A percentile compares a stretch with the other conserved stretches of the same genome.
Conservation (phyloP, 1,140 invertebrate species). For the Ladona fulva region DNA sequence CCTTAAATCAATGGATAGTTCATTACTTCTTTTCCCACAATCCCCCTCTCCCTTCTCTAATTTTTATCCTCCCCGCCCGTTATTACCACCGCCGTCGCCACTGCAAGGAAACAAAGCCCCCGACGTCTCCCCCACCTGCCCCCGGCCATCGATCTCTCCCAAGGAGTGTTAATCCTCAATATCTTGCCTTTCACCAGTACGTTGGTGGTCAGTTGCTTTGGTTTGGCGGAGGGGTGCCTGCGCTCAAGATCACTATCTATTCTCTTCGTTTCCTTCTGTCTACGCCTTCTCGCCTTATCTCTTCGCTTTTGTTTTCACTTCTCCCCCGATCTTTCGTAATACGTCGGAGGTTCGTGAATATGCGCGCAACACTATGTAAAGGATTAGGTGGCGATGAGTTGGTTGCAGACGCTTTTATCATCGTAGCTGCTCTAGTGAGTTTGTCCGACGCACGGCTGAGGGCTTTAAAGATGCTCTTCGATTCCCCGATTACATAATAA, state of each 20-base stretch:
- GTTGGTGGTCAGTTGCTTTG: not conserved
- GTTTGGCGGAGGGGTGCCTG: not conserved
- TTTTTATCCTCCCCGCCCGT: not conserved
- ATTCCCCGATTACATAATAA: too few relatives aligned
- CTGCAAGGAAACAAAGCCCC: not conserved
- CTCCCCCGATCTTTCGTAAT: too few relatives aligned
- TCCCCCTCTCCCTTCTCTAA: not conserved
- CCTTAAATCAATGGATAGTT: slow-evolving; percentile 10
- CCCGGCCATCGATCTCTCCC: not conserved
- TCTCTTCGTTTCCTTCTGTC: not conserved
- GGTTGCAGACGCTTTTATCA: too few relatives aligned
- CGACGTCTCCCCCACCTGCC: not conserved
- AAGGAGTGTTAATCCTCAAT: slow-evolving; percentile 4
- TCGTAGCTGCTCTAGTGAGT: too few relatives aligned
- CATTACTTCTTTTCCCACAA: slow-evolving; percentile 1
- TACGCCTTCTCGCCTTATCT: not conserved
- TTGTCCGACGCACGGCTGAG: too few relatives aligned
- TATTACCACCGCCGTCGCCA: not conserved
- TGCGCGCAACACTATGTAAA: too few relatives aligned
- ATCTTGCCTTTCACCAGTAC: not conserved
- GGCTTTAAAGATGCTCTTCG: too few relatives aligned
- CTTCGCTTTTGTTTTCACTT: too few relatives aligned
- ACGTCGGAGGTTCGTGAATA: too few relatives aligned
- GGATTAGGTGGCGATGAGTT: too few relatives aligned
- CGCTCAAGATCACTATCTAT: not conserved